These are phyloP conservation scores for Rhagonycha fulva DNA, from an alignment of 2,888 invertebrate species.

Conservation along the genomic window DNA sequence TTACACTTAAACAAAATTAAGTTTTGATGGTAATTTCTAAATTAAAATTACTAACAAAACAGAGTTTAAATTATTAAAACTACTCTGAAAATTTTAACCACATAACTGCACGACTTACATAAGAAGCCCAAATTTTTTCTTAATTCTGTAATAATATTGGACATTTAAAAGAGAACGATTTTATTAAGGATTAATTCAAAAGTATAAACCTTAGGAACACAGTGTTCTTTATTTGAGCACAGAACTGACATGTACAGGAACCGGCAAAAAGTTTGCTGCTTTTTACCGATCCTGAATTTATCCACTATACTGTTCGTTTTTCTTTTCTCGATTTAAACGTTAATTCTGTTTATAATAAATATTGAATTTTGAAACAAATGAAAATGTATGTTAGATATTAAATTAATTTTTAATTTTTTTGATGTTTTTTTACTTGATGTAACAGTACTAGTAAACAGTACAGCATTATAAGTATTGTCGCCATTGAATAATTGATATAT, in stretches of 20 bases:
- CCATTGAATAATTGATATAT: not conserved
- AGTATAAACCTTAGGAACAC: no score
- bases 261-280: not conserved
- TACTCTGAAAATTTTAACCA: not conserved
- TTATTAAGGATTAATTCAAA: no score
- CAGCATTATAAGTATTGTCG: conserved; percentile 1
- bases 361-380: not conserved
- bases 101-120: not conserved
- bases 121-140: not conserved
- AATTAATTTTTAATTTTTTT: conserved; percentile 4
- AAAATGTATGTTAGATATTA: not conserved
- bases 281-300: not conserved
- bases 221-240: no score
- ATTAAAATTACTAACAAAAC: not conserved
- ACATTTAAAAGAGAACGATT: no score
- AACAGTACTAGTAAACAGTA: not conserved
- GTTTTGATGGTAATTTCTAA: not conserved
- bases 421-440: conserved; percentile 8
- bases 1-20: not conserved
- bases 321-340: no score
- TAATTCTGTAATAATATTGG: not conserved
- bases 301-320: no score
- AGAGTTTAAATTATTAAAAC: not conserved
- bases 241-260: not conserved
- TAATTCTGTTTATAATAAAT: no score